Evolutionary conservation across 2,888 invertebrate genomes (phyloP).

Genomic region (Chirona hameri): DNA sequence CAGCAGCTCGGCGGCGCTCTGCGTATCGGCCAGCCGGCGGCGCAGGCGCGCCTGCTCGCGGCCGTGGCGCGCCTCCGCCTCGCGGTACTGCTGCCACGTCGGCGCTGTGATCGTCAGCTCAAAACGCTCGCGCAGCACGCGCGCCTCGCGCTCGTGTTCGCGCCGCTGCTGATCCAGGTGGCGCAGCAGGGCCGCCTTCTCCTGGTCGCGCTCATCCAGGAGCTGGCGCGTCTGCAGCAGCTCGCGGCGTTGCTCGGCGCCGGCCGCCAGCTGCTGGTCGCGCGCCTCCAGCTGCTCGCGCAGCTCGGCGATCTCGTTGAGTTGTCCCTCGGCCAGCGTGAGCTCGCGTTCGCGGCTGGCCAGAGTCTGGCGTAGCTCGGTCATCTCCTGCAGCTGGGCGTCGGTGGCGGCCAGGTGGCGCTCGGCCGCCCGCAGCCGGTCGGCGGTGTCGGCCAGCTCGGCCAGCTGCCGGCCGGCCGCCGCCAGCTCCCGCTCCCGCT

Average conservation of each 20-base stretch:
- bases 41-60: slow-evolving; percentile 35
- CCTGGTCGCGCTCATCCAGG: not conserved
- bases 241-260: not conserved
- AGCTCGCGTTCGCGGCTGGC: slow-evolving; percentile 30
- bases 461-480: not conserved
- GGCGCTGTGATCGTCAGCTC: slow-evolving; percentile 4
- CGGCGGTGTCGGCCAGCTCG: slow-evolving; percentile 33
- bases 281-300: slow-evolving; percentile 30
- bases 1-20: slow-evolving; percentile 52
- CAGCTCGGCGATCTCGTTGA: slow-evolving; percentile 24
- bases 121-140: not conserved
- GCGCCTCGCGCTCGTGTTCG: not conserved
- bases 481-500: not conserved
- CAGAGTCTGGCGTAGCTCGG: not conserved
- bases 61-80: not conserved
- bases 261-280: not conserved
- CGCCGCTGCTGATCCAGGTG: slow-evolving; percentile 24
- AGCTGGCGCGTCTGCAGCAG: slow-evolving; percentile 7
- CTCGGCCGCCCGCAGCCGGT: slow-evolving; percentile 36
- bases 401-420: slow-evolving; percentile 34
- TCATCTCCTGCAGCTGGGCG: slow-evolving; percentile 36
- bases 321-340: slow-evolving; percentile 35
- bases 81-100: not conserved
- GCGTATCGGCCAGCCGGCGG: slow-evolving; percentile 41
- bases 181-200: slow-evolving; percentile 22